Conservation (phyloP, 2,113 vertebrate species). For the Trachemys scripta region DNA sequence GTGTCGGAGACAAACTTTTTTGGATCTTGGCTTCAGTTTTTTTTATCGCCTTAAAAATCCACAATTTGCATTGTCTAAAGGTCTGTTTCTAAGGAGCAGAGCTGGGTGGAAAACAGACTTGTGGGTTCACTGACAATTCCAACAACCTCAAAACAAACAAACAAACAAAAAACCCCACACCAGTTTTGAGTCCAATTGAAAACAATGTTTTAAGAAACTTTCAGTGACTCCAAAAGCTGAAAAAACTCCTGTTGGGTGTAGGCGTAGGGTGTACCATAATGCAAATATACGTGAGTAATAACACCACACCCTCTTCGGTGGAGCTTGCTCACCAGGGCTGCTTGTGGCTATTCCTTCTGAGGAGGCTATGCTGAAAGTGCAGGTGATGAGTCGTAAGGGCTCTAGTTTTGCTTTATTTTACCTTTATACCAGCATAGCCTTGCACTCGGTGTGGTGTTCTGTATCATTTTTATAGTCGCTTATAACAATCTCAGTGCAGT, state of each 20-base stretch:
- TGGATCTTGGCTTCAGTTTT: background rate
- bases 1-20: background rate
- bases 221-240: background rate
- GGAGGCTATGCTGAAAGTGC: background rate
- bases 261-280: background rate
- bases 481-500: background rate
- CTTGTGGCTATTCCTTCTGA: background rate
- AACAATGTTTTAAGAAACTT: background rate
- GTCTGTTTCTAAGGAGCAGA: background rate
- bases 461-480: background rate
- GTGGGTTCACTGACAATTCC: background rate
- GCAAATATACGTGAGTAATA: background rate
- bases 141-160: background rate
- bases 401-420: slow-evolving; percentile 9
- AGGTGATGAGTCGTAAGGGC: background rate
- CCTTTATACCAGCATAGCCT: slow-evolving; percentile 1
- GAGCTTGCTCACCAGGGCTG: fast-evolving
- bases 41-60: background rate
- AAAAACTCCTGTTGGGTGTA: background rate
- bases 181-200: background rate
- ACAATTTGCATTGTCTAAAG: background rate
- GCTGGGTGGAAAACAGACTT: background rate
- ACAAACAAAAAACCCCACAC: too few species aligned
- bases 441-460: background rate
- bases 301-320: fast-evolving